A percentile compares a stretch with the other conserved stretches of the same genome.
phyloP scores from a whole-genome alignment of 2,888 invertebrate genomes.

The Yponomeuta sedellus region DNA sequence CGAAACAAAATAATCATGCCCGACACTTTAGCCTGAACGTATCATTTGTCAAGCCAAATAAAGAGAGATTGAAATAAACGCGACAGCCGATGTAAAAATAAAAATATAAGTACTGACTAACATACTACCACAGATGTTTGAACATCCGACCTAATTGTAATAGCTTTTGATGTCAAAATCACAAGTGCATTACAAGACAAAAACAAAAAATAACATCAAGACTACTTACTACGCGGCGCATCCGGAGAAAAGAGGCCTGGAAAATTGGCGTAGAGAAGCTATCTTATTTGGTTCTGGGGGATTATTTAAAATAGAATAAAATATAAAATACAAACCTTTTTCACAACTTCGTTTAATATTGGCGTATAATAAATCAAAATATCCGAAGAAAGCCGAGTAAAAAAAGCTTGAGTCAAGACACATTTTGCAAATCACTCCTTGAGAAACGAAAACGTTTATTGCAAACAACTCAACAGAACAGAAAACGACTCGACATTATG shows the following conservation, averaged over 20 bases:
- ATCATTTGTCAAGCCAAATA: slow-evolving; percentile 34
- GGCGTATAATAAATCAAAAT: no score
- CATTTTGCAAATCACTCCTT: no score
- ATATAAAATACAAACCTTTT: no score
- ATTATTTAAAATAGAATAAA: no score
- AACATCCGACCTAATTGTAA: background rate
- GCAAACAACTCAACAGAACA: no score
- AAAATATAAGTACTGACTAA: slow-evolving; percentile 11
- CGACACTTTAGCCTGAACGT: slow-evolving; percentile 6
- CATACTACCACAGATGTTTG: background rate
- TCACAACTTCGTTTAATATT: no score
- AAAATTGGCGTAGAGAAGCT: slow-evolving; percentile 9
- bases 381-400: no score
- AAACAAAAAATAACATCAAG: no score
- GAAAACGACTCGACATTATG: no score
- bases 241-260: slow-evolving; percentile 5
- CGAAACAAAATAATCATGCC: slow-evolving; percentile 23
- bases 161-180: background rate
- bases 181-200: no score
- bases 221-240: background rate
- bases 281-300: background rate
- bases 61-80: slow-evolving; percentile 21
- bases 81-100: slow-evolving; percentile 10
- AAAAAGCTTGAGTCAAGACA: no score
- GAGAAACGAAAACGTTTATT: no score